Percentiles rank a stretch among this genome's conserved stretches.
These are phyloP conservation scores for Deladenus siricidicola DNA, from an alignment of 2,888 invertebrate genomes.

Conservation along the genomic window DNA sequence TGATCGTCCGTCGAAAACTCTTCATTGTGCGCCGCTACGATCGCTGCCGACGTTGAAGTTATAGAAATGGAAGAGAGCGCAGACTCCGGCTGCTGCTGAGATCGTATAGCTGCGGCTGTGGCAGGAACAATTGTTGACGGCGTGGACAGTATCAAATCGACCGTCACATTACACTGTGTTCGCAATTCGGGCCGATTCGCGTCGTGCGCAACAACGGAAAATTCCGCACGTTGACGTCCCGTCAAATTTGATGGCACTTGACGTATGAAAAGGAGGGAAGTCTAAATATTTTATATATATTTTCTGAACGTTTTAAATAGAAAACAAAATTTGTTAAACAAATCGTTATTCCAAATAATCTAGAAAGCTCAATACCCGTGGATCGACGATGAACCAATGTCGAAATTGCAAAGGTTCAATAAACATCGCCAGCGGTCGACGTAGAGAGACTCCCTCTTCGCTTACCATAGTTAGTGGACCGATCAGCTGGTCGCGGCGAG, in stretches of 20 bases:
- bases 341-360: too few species aligned
- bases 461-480: too few species aligned
- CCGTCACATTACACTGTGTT: slow-evolving; percentile 9
- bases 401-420: slow-evolving; percentile 40
- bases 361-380: slow-evolving; percentile 21
- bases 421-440: too few species aligned
- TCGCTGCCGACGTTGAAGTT: neutral
- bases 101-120: neutral
- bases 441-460: too few species aligned
- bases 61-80: too few species aligned
- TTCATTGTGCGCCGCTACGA: neutral
- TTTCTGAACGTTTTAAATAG: too few species aligned
- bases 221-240: slow-evolving; percentile 25
- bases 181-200: slow-evolving; percentile 1
- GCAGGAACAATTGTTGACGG: too few species aligned
- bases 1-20: too few species aligned
- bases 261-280: slow-evolving; percentile 13
- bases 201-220: slow-evolving; percentile 10
- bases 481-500: neutral
- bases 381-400: slow-evolving; percentile 35
- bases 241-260: slow-evolving; percentile 20
- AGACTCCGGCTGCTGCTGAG: too few species aligned
- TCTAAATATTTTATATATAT: too few species aligned
- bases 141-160: slow-evolving; percentile 20
- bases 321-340: too few species aligned